Conservation (phyloP, 2,113 vertebrate species). For the Channa maculata region DNA sequence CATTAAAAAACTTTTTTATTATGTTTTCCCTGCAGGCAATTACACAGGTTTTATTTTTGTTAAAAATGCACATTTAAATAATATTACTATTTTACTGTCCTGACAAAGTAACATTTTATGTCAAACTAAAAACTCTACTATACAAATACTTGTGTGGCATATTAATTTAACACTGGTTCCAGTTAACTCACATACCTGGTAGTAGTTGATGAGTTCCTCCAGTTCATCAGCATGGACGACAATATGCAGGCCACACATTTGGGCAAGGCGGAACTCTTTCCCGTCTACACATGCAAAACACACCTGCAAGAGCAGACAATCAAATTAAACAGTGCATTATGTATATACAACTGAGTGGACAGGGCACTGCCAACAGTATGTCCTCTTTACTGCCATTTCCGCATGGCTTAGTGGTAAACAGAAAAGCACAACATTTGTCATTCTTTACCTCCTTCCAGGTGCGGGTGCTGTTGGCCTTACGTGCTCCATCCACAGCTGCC, state of each 20-base stretch:
- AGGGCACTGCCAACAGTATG: not conserved
- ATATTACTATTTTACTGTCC: too few species aligned
- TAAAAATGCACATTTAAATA: too few species aligned
- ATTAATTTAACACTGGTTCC: not conserved
- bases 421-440: not conserved
- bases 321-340: not conserved
- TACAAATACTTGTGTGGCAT: not conserved
- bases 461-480: constrained; percentile 98
- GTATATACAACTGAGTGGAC: not conserved
- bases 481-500: constrained; percentile 96
- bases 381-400: not conserved
- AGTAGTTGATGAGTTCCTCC: constrained; percentile 99
- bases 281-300: constrained; percentile 99
- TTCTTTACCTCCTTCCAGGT: constrained; percentile 96
- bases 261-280: constrained; percentile 97
- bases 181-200: constrained; percentile 86
- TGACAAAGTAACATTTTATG: too few species aligned
- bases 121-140: too few species aligned
- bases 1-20: too few species aligned
- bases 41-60: too few species aligned
- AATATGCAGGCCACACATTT: constrained; percentile 99
- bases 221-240: constrained; percentile 98
- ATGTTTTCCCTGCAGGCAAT: too few species aligned
- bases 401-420: not conserved
- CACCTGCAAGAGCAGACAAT: constrained; percentile 83